These are phyloP conservation scores for Mesaphorura yosii DNA, from an alignment of 1,140 invertebrate genomes.

Conservation along the genomic window DNA sequence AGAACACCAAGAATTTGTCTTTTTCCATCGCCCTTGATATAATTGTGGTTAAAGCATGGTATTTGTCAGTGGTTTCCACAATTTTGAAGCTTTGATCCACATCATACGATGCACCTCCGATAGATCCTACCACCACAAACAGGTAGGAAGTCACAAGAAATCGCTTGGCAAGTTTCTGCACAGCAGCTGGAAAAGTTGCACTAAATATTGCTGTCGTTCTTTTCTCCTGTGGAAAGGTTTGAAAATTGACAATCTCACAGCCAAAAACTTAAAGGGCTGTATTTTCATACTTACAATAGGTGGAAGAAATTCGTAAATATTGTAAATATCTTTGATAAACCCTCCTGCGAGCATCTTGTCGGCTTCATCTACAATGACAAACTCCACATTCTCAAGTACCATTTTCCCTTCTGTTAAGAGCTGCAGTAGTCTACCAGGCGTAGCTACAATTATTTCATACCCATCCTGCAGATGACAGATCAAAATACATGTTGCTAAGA, in stretches of 20 bases:
- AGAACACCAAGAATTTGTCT: conserved; percentile 68
- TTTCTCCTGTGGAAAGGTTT: conserved; percentile 40
- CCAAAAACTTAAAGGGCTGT: not conserved
- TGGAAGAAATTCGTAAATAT: conserved; percentile 56
- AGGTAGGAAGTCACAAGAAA: conserved; percentile 57
- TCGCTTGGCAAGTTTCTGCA: conserved; percentile 61
- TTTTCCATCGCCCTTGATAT: conserved; percentile 48
- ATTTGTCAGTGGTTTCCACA: conserved; percentile 61
- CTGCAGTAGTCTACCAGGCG: conserved; percentile 80
- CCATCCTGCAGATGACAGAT: conserved; percentile 46
- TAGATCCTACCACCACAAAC: conserved; percentile 71
- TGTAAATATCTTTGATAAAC: conserved; percentile 63
- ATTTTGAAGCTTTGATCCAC: conserved; percentile 71
- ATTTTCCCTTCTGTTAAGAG: conserved; percentile 64
- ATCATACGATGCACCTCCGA: conserved; percentile 80
- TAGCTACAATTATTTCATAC: conserved; percentile 83
- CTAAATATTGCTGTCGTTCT: conserved; percentile 83
- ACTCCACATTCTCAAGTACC: conserved; percentile 57
- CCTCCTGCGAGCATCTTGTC: conserved; percentile 94
- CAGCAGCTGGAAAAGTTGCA: conserved; percentile 75
- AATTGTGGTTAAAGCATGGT: conserved; percentile 55
- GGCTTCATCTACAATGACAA: conserved; percentile 86
- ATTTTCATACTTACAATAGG: conserved; percentile 40
- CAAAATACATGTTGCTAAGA: not conserved
- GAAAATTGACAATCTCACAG: not conserved